phyloP scores from a whole-genome alignment of 1,140 invertebrate genomes.

The Drosophila hydei region DNA sequence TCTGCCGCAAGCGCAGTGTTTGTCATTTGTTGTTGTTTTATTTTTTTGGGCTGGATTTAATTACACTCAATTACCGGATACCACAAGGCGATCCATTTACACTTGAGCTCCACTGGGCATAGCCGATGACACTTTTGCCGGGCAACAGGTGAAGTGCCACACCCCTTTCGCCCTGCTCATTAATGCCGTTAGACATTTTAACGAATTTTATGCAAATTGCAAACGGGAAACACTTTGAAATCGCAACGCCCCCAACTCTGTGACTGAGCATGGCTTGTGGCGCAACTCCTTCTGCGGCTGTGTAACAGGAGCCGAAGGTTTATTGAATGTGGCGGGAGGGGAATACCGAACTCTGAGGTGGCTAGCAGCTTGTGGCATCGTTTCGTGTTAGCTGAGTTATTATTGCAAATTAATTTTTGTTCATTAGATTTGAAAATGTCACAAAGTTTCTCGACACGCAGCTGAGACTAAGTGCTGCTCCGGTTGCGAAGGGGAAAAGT shows the following conservation, averaged over 20 bases:
- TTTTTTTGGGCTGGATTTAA: conserved; percentile 69
- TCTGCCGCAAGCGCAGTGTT: conserved; percentile 43
- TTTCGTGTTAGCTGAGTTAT: conserved; percentile 75
- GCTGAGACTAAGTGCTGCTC: conserved; percentile 48
- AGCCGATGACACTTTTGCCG: conserved; percentile 25
- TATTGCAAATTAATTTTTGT: conserved; percentile 81
- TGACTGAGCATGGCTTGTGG: neutral
- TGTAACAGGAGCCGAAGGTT: conserved; percentile 19
- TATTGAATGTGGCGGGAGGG: neutral
- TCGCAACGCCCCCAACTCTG: conserved; percentile 21
- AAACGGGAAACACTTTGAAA: conserved; percentile 82
- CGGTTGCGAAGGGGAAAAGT: neutral
- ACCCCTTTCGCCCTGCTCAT: conserved; percentile 50
- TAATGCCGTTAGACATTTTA: conserved; percentile 70
- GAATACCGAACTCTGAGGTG: conserved; percentile 15
- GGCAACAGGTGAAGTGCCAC: conserved; percentile 75
- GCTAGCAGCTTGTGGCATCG: conserved; percentile 52
- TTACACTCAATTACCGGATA: conserved; percentile 82
- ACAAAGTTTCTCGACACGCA: conserved; percentile 52
- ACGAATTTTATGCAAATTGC: conserved; percentile 81
- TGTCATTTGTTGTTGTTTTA: conserved; percentile 70
- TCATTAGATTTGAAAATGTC: conserved; percentile 80
- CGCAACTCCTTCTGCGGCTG: conserved; percentile 33
- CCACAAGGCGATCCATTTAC: conserved; percentile 81
- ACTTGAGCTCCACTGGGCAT: conserved; percentile 45